A percentile compares a stretch with the other conserved stretches of the same genome.
These are phyloP conservation scores for Cyclopterus lumpus DNA, from an alignment of 2,797 vertebrate species.

Conservation along the genomic window DNA sequence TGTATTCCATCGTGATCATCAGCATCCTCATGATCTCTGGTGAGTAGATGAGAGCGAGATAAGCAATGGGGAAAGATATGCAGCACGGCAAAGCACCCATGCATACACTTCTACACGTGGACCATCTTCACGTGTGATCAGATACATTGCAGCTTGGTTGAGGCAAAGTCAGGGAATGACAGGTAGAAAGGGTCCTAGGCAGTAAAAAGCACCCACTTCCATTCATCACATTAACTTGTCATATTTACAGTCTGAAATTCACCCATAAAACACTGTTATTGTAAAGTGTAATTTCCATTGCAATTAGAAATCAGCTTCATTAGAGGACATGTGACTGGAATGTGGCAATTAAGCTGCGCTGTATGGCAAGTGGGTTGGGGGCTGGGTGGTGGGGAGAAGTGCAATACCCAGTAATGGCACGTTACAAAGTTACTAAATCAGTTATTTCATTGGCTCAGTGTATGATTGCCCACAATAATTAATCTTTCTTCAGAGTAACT, in stretches of 20 bases:
- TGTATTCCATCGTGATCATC: not conserved
- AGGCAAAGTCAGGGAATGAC: conserved; percentile 37
- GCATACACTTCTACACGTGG: conserved; percentile 54
- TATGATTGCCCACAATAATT: conserved; percentile 47
- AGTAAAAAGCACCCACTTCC: conserved; percentile 64
- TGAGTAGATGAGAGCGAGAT: conserved; percentile 27
- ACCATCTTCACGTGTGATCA: conserved; percentile 43
- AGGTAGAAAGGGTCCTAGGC: conserved; percentile 64
- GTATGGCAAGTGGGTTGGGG: conserved; percentile 35
- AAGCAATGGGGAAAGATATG: conserved; percentile 31
- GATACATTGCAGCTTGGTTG: conserved; percentile 27
- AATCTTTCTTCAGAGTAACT: conserved; percentile 34
- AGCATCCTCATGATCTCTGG: conserved; percentile 29
- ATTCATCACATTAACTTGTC: conserved; percentile 76
- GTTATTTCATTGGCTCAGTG: conserved; percentile 47
- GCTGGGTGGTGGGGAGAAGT: conserved; percentile 20
- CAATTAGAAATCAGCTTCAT: conserved; percentile 84
- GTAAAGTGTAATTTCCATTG: conserved; percentile 75
- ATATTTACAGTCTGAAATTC: conserved; percentile 78
- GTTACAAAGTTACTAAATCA: conserved; percentile 53
- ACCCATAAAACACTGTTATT: conserved; percentile 81
- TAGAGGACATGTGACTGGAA: conserved; percentile 76
- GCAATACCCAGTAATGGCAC: conserved; percentile 23
- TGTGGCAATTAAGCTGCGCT: conserved; percentile 72
- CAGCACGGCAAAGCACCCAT: conserved; percentile 51